Percentiles rank a stretch among this genome's conserved stretches.
Evolutionary conservation across 1,140 invertebrate genomes (phyloP).

Genomic region (Bombyx mandarina): DNA sequence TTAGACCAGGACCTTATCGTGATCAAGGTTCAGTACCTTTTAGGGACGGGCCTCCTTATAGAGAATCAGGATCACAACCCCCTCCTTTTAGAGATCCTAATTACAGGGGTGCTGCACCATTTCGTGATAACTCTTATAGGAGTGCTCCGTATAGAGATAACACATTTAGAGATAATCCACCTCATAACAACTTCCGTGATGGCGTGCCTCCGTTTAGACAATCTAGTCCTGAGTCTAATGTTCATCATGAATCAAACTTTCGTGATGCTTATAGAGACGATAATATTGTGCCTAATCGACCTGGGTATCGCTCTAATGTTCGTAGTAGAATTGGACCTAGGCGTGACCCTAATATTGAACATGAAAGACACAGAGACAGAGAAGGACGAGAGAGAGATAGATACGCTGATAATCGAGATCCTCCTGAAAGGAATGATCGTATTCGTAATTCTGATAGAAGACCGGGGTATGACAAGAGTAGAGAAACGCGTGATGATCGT

Average conservation of each 20-base stretch:
- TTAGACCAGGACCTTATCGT: constrained; percentile 38
- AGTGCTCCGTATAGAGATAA: constrained; percentile 52
- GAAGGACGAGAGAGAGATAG: constrained; percentile 47
- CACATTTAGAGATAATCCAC: constrained; percentile 45
- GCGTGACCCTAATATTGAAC: constrained; percentile 47
- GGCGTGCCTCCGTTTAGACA: constrained; percentile 35
- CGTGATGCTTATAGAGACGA: constrained; percentile 55
- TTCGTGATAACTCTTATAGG: constrained; percentile 50
- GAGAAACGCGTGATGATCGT: constrained; percentile 32
- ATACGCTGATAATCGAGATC: constrained; percentile 41
- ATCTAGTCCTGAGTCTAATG: constrained; percentile 38
- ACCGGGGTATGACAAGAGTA: constrained; percentile 32
- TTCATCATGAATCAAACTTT: constrained; percentile 44
- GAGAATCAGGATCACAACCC: constrained; percentile 32
- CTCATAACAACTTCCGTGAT: constrained; percentile 45
- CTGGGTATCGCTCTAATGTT: constrained; percentile 36
- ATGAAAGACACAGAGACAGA: constrained; percentile 47
- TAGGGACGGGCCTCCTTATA: constrained; percentile 48
- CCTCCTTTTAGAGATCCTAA: constrained; percentile 41
- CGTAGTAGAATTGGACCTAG: constrained; percentile 40
- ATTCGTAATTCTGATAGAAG: constrained; percentile 37
- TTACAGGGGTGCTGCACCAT: constrained; percentile 49
- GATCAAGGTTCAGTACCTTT: constrained; percentile 42
- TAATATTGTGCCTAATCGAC: constrained; percentile 24
- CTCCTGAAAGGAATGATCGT: constrained; percentile 36